Conservation (phyloP, 2,888 invertebrate species). For the Linnaemya vulpina region DNA sequence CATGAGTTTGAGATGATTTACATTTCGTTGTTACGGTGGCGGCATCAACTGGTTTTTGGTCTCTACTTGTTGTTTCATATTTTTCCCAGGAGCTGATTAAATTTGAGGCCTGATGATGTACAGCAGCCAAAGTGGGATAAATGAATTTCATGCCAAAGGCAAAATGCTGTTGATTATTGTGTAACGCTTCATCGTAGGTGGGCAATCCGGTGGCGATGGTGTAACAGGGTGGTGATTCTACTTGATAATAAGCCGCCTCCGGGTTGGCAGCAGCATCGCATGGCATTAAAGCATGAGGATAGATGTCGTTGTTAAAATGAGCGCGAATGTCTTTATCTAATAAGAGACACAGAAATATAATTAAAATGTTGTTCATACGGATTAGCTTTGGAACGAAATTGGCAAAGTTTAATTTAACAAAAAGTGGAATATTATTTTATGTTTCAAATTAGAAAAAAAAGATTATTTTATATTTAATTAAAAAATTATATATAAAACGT, state of each 20-base stretch:
- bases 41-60: constrained; percentile 55
- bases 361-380: background rate
- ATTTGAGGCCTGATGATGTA: constrained; percentile 77
- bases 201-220: constrained; percentile 87
- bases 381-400: background rate
- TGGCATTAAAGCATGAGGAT: constrained; percentile 75
- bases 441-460: too few relatives aligned
- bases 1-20: constrained; percentile 76
- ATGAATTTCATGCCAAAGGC: constrained; percentile 82
- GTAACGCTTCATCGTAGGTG: constrained; percentile 86
- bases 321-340: constrained; percentile 82
- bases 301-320: constrained; percentile 75
- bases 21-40: constrained; percentile 76
- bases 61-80: constrained; percentile 61
- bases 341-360: constrained; percentile 55
- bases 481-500: too few relatives aligned
- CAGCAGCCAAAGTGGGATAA: constrained; percentile 80
- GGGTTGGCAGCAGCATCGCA: constrained; percentile 72
- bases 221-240: constrained; percentile 86
- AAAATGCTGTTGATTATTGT: constrained; percentile 83
- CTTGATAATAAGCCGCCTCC: constrained; percentile 81
- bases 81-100: constrained; percentile 70
- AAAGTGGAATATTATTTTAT: too few relatives aligned
- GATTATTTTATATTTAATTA: too few relatives aligned
- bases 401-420: background rate